Evolutionary conservation across 2,888 invertebrate species (phyloP).

Genomic region (Parnassius glacialis): DNA sequence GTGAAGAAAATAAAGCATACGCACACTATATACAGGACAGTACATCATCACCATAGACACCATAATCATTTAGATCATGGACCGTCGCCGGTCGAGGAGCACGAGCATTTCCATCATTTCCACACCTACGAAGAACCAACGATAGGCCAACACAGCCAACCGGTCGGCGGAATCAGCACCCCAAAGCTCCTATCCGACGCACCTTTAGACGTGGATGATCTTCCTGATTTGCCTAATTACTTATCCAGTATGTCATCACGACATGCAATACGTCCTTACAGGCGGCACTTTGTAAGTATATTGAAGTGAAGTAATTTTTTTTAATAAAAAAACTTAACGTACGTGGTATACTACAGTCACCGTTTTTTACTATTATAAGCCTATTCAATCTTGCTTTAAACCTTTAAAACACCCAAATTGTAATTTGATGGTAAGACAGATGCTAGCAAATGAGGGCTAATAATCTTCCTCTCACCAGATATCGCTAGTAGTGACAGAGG

Average conservation of each 20-base stretch:
- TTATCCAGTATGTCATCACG: constrained; percentile 46
- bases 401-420: too few species aligned
- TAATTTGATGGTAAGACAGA: too few species aligned
- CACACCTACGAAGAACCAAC: constrained; percentile 59
- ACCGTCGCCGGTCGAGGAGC: constrained; percentile 58
- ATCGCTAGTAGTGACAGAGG: too few species aligned
- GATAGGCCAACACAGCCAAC: constrained; percentile 57
- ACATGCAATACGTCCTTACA: constrained; percentile 55
- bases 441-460: too few species aligned
- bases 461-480: too few species aligned
- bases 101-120: constrained; percentile 76
- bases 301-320: not conserved
- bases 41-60: constrained; percentile 79
- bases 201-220: constrained; percentile 49
- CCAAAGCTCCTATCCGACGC: constrained; percentile 71
- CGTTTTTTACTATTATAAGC: too few species aligned
- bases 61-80: constrained; percentile 55
- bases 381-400: too few species aligned
- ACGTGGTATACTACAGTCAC: too few species aligned
- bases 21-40: constrained; percentile 86
- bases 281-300: constrained; percentile 33
- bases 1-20: constrained; percentile 86
- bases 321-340: too few species aligned
- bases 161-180: constrained; percentile 59
- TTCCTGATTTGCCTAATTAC: constrained; percentile 51